phyloP scores from a whole-genome alignment of 2,113 vertebrate species.

The Onychostoma macrolepis region DNA sequence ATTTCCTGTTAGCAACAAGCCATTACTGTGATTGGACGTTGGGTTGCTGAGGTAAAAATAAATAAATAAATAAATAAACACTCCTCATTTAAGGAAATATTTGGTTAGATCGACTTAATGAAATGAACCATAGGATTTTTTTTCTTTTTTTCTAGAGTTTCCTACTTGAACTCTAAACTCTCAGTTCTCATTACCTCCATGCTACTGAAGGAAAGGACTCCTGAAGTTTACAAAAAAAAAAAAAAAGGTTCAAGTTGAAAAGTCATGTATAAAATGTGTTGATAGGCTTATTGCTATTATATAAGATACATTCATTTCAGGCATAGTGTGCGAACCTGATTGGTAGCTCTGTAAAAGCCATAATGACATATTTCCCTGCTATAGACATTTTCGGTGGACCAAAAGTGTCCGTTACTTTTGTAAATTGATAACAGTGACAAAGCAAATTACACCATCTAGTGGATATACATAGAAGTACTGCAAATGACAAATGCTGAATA shows the following conservation, averaged over 20 bases:
- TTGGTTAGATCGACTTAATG: conserved; percentile 9
- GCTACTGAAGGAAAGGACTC: neutral
- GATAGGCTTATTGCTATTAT: neutral
- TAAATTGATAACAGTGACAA: neutral
- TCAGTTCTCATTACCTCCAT: neutral
- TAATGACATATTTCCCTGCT: no score
- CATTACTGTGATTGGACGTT: conserved; percentile 22
- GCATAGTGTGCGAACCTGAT: neutral
- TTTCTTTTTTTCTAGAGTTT: neutral
- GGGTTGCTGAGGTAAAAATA: conserved; percentile 3
- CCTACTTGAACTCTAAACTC: neutral
- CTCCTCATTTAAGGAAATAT: conserved; percentile 16
- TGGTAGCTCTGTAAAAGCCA: neutral
- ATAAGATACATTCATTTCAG: neutral
- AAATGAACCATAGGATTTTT: conserved; percentile 9
- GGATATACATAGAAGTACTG: conserved; percentile 23
- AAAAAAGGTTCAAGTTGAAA: neutral
- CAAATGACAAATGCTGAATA: neutral
- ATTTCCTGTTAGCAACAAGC: neutral
- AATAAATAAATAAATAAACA: neutral
- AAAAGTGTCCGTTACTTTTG: neutral
- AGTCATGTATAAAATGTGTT: neutral
- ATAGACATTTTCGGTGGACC: neutral
- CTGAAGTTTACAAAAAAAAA: neutral
- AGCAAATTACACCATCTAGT: conserved; percentile 31